A percentile compares a stretch with the other conserved stretches of the same genome.
Evolutionary conservation across 2,888 invertebrate species (phyloP).

Genomic region (Lingula anatina): DNA sequence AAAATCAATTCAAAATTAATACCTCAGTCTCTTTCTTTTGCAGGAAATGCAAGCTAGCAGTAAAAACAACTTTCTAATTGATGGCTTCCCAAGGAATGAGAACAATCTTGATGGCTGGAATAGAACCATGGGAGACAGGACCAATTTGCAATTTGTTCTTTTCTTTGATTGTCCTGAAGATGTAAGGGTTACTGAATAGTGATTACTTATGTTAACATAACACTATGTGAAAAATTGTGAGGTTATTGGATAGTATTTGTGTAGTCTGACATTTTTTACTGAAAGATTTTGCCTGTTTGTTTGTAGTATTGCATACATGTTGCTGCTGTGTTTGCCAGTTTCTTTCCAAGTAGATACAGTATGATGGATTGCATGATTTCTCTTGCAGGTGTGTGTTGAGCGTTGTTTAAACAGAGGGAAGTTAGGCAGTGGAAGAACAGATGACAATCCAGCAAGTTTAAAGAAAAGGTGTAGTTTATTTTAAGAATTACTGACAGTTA

Average conservation of each 20-base stretch:
- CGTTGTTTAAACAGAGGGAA: conserved; percentile 84
- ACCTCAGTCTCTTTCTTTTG: conserved; percentile 4
- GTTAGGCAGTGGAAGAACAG: conserved; percentile 83
- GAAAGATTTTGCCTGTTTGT: not conserved
- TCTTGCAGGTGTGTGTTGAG: conserved; percentile 65
- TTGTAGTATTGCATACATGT: not conserved
- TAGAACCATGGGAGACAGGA: conserved; percentile 72
- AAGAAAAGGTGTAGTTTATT: conserved; percentile 43
- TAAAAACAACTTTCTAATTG: conserved; percentile 77
- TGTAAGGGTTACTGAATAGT: conserved; percentile 39
- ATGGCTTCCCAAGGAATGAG: conserved; percentile 96
- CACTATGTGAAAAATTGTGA: conserved; percentile 2
- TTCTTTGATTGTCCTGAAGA: conserved; percentile 86
- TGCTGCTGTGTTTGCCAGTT: not conserved
- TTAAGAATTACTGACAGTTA: too few species aligned
- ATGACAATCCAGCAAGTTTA: conserved; percentile 69
- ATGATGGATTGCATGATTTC: not conserved
- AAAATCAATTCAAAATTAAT: too few species aligned
- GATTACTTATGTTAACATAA: not conserved
- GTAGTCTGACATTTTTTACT: too few species aligned
- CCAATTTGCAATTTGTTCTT: conserved; percentile 78
- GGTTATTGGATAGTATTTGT: conserved; percentile 1
- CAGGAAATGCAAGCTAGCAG: conserved; percentile 51
- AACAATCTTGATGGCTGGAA: conserved; percentile 96
- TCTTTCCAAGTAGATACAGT: not conserved